These are phyloP conservation scores for Alfaro cultratus DNA, from an alignment of 2,797 vertebrate species.

Conservation along the genomic window DNA sequence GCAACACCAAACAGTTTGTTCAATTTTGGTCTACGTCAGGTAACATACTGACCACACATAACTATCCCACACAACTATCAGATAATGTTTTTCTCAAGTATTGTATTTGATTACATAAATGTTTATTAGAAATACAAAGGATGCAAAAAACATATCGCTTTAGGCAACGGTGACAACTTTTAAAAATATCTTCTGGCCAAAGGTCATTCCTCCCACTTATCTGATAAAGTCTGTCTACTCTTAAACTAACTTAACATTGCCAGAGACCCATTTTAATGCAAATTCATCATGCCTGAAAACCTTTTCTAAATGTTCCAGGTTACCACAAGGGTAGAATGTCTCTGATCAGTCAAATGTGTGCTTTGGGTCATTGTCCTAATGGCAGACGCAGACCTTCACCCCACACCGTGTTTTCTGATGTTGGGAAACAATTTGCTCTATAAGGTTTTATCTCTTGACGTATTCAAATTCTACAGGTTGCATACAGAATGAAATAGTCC, in stretches of 20 bases:
- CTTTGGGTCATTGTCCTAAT: conserved; percentile 12
- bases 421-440: conserved; percentile 1
- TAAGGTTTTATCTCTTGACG: background rate
- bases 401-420: background rate
- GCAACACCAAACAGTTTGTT: background rate
- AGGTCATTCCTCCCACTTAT: background rate
- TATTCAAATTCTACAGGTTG: background rate
- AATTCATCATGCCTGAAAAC: background rate
- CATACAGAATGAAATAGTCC: background rate
- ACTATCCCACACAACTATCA: background rate
- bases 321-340: background rate
- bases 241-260: background rate
- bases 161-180: background rate
- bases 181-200: background rate
- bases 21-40: background rate
- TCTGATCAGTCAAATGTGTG: conserved; percentile 1
- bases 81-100: background rate
- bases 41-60: background rate
- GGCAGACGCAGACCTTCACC: conserved; percentile 13
- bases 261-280: background rate
- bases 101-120: background rate
- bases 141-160: background rate
- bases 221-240: background rate
- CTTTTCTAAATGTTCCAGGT: background rate
- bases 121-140: background rate